Evolutionary conservation across 2,797 vertebrate species (phyloP).

Genomic region (Chelidonichthys spinosus): DNA sequence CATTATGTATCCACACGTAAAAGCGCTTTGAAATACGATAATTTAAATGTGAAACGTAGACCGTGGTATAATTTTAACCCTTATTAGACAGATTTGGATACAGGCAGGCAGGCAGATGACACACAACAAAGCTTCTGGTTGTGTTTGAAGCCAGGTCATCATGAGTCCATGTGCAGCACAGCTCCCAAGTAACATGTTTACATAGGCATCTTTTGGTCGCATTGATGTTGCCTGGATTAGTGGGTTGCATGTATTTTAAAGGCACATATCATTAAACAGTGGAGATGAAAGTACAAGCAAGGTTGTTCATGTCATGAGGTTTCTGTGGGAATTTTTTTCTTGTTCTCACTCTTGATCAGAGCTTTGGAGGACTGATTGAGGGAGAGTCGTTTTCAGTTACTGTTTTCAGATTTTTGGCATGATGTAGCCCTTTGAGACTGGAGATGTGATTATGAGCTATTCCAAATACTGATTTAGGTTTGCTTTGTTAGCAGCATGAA

Average conservation of each 20-base stretch:
- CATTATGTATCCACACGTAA: background rate
- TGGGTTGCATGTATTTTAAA: constrained; percentile 34
- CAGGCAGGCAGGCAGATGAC: background rate
- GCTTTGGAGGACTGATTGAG: constrained; percentile 6
- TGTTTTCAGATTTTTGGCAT: background rate
- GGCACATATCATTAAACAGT: constrained; percentile 39
- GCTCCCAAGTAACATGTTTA: constrained; percentile 32
- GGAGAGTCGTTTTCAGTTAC: constrained; percentile 3
- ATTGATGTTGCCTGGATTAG: constrained; percentile 57
- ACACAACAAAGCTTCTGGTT: background rate
- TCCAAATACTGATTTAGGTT: background rate
- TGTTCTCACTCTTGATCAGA: constrained; percentile 44
- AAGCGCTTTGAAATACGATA: background rate
- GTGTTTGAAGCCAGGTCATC: constrained; percentile 25
- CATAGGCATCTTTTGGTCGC: constrained; percentile 20
- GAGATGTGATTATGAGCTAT: background rate
- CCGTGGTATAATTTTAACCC: background rate
- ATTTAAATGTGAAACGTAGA: background rate
- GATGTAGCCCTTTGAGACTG: background rate
- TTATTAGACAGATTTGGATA: background rate
- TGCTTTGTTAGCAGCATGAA: background rate
- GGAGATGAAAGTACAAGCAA: constrained; percentile 23
- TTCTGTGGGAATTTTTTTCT: constrained; percentile 34
- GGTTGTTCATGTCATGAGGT: constrained; percentile 34
- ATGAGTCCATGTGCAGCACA: constrained; percentile 21